phyloP scores from a whole-genome alignment of 2,888 invertebrate species.

The Nemoura dubitans region DNA sequence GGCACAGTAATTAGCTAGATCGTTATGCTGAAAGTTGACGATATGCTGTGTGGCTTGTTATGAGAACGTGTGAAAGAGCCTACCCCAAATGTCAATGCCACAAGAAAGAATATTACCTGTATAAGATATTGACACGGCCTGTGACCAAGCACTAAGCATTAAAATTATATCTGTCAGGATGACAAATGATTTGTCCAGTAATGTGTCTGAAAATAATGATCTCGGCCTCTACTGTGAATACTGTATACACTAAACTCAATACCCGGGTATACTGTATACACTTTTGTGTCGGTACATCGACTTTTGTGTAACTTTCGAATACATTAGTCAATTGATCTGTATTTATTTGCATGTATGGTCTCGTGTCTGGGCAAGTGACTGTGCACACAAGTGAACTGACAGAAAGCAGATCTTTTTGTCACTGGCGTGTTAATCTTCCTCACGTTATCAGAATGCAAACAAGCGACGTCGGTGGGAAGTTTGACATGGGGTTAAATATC shows the following conservation, averaged over 20 bases:
- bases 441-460: neutral
- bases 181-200: neutral
- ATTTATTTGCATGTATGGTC: neutral
- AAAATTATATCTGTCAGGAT: slow-evolving; percentile 2
- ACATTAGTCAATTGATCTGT: neutral
- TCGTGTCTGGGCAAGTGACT: neutral
- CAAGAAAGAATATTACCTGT: neutral
- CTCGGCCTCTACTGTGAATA: neutral
- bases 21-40: neutral
- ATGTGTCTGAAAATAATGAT: slow-evolving; percentile 3
- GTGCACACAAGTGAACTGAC: neutral
- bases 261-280: neutral
- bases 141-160: neutral
- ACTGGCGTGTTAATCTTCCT: neutral
- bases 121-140: neutral
- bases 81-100: neutral
- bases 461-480: neutral
- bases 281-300: neutral
- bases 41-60: neutral
- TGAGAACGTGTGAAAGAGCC: neutral
- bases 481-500: neutral
- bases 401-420: neutral
- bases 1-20: neutral
- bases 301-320: neutral
- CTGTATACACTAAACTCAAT: neutral